Percentiles rank a stretch among this genome's conserved stretches.
These are phyloP conservation scores for Gonatopus flavifemur DNA, from an alignment of 1,140 invertebrate genomes.

Conservation along the genomic window DNA sequence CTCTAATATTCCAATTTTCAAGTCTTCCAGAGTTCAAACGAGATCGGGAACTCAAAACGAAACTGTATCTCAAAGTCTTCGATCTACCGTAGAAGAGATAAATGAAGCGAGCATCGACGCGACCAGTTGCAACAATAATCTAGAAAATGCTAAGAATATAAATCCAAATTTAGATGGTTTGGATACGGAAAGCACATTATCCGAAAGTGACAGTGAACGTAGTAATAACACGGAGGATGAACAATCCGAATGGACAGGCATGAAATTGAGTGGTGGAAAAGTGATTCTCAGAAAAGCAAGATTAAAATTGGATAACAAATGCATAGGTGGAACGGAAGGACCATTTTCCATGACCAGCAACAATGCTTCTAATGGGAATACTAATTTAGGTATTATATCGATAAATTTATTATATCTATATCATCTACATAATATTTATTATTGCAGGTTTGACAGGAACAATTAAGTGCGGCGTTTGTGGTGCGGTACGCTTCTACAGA, in stretches of 20 bases:
- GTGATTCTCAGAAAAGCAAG: conserved; percentile 72
- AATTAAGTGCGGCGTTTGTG: conserved; percentile 78
- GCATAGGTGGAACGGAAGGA: conserved; percentile 62
- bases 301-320: conserved; percentile 65
- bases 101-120: conserved; percentile 9
- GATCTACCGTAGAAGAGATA: conserved; percentile 17
- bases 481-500: conserved; percentile 73
- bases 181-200: conserved; percentile 59
- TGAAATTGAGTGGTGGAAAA: conserved; percentile 63
- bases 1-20: conserved; percentile 44
- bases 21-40: conserved; percentile 56
- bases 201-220: conserved; percentile 59
- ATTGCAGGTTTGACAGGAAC: conserved; percentile 62
- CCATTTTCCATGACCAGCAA: conserved; percentile 65
- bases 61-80: conserved; percentile 18
- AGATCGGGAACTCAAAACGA: conserved; percentile 46
- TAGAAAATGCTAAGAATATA: conserved; percentile 12
- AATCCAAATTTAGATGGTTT: conserved; percentile 44
- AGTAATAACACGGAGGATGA: conserved; percentile 55
- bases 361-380: conserved; percentile 37
- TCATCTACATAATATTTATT: conserved; percentile 4
- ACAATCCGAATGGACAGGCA: conserved; percentile 53
- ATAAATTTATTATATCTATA: no score
- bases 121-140: conserved; percentile 4
- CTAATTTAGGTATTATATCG: conserved; percentile 32